Evolutionary conservation across 2,888 invertebrate species (phyloP), one percentile per base, ranked within the genome.

Genomic region (Drosophila villosipedis): DNA sequence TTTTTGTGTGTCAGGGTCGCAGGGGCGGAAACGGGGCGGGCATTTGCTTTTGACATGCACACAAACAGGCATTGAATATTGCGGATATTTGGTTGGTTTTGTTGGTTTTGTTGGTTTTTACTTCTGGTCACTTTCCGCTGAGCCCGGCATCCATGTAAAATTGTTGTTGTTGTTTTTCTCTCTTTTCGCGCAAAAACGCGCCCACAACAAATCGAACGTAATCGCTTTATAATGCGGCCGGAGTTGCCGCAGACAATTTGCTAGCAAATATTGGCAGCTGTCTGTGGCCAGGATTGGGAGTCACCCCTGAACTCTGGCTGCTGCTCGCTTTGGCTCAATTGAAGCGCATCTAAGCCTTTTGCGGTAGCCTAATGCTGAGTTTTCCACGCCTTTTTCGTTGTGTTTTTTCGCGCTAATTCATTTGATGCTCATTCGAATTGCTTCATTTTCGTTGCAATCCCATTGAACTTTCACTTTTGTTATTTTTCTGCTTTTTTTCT

Each of bases 381-480:
- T 79, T 71, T 77, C 54, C 68, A 77, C 76, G 76, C 80, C 75
- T 74, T 74, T 83, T 88, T 76, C 73, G 54, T 67, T 57, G 66
- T 68, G 64, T 73, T 85, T 83, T 83, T 79, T 70, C 73, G 82
- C 82, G 82, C 73, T 73, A 62, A 59, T 73, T 65, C 67, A 73
- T 70, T 70, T 41, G 69, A 69, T 77, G 78, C 84, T 83, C 81
- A 55, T 61, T 57, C 49, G 22, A 85, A 85, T 89, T 76, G 85
- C 85, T 85, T 85, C 69, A 89, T 85, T 89, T 83, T 68, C 64
- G 58, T 25, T 49, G 60, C 63, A 57, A 41, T 66, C 72, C 57
- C 77, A 80, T 82, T 83, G 90, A 90, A 87, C 87, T 87, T 90
- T 88, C 86, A 82, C 86, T 84, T 79, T 39, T 57, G 6, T 57